phyloP scores from a whole-genome alignment of 2,888 invertebrate species.

The Apomyelois bistriatella region DNA sequence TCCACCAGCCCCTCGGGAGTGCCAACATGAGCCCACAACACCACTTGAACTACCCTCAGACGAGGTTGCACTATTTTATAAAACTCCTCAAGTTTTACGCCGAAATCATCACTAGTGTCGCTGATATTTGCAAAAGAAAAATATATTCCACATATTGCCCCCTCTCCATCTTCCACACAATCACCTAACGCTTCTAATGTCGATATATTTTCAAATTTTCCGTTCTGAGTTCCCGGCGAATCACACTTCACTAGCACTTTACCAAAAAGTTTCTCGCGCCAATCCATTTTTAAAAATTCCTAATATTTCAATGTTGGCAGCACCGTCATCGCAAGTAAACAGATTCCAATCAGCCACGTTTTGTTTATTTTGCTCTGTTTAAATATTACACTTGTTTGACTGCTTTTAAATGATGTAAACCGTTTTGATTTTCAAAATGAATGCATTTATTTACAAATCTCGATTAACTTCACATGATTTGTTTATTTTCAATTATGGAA shows the following conservation, averaged over 20 bases:
- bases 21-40: conserved; percentile 82
- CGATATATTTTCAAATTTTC: conserved; percentile 64
- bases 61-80: conserved; percentile 72
- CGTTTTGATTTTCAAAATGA: background rate
- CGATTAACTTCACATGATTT: background rate
- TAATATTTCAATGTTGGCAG: conserved; percentile 6
- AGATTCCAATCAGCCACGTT: conserved; percentile 15
- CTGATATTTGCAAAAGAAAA: conserved; percentile 86
- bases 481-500: background rate
- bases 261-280: conserved; percentile 82
- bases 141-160: conserved; percentile 82
- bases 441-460: background rate
- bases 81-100: conserved; percentile 81
- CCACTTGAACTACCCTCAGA: conserved; percentile 84
- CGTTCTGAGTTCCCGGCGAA: conserved; percentile 58
- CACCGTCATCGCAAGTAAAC: conserved; percentile 4
- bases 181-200: conserved; percentile 68
- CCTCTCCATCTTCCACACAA: conserved; percentile 71
- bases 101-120: conserved; percentile 84
- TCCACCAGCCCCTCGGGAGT: conserved; percentile 82
- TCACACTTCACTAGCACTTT: conserved; percentile 76
- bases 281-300: conserved; percentile 58
- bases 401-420: conserved; percentile 8
- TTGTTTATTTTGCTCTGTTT: conserved; percentile 18
- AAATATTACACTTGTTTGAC: conserved; percentile 13